phyloP scores from a whole-genome alignment of 2,797 vertebrate genomes.

The Streptopelia turtur region DNA sequence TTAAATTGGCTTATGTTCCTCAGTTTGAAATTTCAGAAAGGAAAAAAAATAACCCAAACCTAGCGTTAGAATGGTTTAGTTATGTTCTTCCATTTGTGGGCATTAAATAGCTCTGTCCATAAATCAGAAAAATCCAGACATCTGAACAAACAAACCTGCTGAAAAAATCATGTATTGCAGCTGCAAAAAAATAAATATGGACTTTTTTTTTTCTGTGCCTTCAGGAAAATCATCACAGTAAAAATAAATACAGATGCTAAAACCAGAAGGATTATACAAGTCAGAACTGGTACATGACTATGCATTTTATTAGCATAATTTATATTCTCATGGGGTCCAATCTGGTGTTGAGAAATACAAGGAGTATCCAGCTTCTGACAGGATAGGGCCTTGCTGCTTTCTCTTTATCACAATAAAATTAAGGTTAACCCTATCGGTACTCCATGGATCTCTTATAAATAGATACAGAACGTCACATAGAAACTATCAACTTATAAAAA shows the following conservation, averaged over 20 bases:
- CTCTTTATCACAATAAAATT: background rate
- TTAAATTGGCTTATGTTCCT: background rate
- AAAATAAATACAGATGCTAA: constrained; percentile 63
- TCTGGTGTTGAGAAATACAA: background rate
- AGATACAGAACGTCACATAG: background rate
- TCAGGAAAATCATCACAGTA: constrained; percentile 20
- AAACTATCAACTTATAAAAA: background rate
- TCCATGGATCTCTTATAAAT: background rate
- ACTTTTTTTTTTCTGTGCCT: constrained; percentile 19
- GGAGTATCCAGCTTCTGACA: background rate
- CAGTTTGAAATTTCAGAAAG: background rate
- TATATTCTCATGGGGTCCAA: background rate
- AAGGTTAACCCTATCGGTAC: background rate
- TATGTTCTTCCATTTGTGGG: background rate
- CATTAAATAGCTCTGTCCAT: background rate
- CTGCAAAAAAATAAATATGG: constrained; percentile 37
- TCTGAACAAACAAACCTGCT: constrained; percentile 4
- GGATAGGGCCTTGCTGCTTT: background rate
- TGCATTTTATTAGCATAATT: constrained; percentile 49
- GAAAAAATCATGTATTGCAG: background rate
- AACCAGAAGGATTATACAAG: constrained; percentile 27
- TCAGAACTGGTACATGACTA: constrained; percentile 4
- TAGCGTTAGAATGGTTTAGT: background rate
- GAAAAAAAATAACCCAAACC: background rate
- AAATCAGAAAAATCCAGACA: constrained; percentile 16